A percentile compares a stretch with the other conserved stretches of the same genome.
Evolutionary conservation across 2,888 invertebrate species (phyloP).

Genomic region (Chrysolina americana): DNA sequence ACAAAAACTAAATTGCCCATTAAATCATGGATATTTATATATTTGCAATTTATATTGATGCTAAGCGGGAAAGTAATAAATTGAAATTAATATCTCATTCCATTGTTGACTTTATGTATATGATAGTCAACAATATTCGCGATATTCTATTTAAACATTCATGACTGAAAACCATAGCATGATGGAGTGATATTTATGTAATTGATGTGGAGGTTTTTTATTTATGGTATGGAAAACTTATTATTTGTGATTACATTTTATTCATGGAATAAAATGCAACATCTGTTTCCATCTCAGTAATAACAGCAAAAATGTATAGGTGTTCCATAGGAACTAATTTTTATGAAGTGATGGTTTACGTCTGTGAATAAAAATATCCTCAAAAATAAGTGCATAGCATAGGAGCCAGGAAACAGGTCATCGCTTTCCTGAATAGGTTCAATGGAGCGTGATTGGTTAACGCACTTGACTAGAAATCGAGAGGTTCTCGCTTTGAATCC

Average conservation of each 20-base stretch:
- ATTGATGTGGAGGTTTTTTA: background rate
- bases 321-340: too few species aligned
- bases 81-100: slow-evolving; percentile 41
- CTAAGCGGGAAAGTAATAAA: slow-evolving; percentile 37
- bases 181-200: background rate
- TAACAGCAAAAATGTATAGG: too few species aligned
- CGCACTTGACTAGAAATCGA: too few species aligned
- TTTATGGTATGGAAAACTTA: background rate
- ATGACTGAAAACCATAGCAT: background rate
- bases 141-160: background rate
- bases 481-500: too few species aligned
- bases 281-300: too few species aligned
- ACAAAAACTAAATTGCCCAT: slow-evolving; percentile 26
- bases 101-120: slow-evolving; percentile 34
- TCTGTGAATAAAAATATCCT: too few species aligned
- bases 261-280: too few species aligned
- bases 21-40: slow-evolving; percentile 37
- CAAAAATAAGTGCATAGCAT: too few species aligned
- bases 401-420: too few species aligned
- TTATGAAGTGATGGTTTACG: too few species aligned
- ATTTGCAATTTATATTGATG: slow-evolving; percentile 42
- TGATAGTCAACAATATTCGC: slow-evolving; percentile 27
- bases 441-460: too few species aligned
- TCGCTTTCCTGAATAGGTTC: too few species aligned
- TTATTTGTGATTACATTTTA: background rate